phyloP scores from a whole-genome alignment of 2,113 vertebrate genomes.

The Candoia aspera region DNA sequence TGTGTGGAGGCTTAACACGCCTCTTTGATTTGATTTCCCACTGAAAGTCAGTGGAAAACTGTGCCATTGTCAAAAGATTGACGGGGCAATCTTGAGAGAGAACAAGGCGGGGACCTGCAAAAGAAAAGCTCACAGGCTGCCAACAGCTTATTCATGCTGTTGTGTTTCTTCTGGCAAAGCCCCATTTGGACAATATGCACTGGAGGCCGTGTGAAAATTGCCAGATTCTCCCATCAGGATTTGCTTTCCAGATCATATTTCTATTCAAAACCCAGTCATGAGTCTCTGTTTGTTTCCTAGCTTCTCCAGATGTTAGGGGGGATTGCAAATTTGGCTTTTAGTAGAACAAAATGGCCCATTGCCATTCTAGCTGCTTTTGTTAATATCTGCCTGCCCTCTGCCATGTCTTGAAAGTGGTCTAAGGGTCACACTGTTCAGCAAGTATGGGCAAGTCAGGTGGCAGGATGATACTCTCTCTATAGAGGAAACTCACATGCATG shows the following conservation, averaged over 20 bases:
- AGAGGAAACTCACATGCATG: not conserved
- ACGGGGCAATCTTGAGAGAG: not conserved
- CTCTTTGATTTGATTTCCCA: not conserved
- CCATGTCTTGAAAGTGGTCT: not conserved
- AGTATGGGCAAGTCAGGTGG: not conserved
- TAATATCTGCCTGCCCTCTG: not conserved
- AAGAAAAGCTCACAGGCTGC: not conserved
- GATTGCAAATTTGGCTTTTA: not conserved
- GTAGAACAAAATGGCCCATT: not conserved
- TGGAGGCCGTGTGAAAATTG: not conserved
- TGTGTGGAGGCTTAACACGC: not conserved
- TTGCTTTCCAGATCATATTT: not conserved
- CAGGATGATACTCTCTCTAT: not conserved
- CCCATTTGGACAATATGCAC: not conserved
- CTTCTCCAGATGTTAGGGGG: not conserved
- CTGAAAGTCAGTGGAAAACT: not conserved
- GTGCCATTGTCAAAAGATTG: not conserved
- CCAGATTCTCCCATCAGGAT: not conserved
- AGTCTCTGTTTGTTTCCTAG: not conserved
- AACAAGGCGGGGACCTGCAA: not conserved
- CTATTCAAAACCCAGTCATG: not conserved
- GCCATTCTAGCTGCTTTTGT: not conserved
- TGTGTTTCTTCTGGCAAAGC: not conserved
- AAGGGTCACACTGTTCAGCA: not conserved
- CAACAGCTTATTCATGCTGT: not conserved